Base-by-base conservation (phyloP, 1,140 invertebrate species). In the Phymorhynchus buccinoides region DNA sequence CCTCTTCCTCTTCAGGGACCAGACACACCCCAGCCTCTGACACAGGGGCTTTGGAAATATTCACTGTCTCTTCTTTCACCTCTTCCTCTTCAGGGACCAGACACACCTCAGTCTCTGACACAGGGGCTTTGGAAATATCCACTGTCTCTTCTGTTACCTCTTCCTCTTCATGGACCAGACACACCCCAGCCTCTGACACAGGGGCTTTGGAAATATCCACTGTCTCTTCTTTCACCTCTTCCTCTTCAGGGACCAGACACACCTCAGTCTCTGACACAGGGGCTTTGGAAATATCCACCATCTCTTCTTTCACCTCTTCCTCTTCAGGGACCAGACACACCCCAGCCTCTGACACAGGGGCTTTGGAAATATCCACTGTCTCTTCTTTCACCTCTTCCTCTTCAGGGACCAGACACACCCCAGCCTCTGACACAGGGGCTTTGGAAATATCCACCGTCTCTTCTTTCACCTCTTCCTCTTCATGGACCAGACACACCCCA, bases 41-140 rank as follows among this genome's bases (percentile, higher is more conserved):
- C 22, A 16, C 32, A 37, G 73, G 73, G 18, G 39, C 16, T 78
- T 78, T 16, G 22, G 22, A n/a, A n/a, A n/a, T 78, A 3, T 78
- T 16, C 9, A 78, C 35, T 0, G 37, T 81, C 39, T 93, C 93
- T 91, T 91, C 92, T 88, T 91, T 88, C 22, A 87, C 84, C 37
- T 88, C 86, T 75, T 88, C 86, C 68, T 88, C 86, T 30, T 86
- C 83, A 30, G 82, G 81, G 41, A 83, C 83, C 41, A 48, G 48
- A 22, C 83, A 77, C 30, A 62, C 37, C 27, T n/a, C 75, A 42
- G 39, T 39, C 75, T 78, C 75, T 30, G 37, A n/a, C 0, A 42
- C 75, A 30, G 42, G 39, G 30, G 30, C 27, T 78, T 30, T 18
- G 41, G 22, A 41, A 78, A 27, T 41, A 27, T 78, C 75, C 35